Conservation (phyloP, 2,113 vertebrate species). For the Manacus vitellinus region DNA sequence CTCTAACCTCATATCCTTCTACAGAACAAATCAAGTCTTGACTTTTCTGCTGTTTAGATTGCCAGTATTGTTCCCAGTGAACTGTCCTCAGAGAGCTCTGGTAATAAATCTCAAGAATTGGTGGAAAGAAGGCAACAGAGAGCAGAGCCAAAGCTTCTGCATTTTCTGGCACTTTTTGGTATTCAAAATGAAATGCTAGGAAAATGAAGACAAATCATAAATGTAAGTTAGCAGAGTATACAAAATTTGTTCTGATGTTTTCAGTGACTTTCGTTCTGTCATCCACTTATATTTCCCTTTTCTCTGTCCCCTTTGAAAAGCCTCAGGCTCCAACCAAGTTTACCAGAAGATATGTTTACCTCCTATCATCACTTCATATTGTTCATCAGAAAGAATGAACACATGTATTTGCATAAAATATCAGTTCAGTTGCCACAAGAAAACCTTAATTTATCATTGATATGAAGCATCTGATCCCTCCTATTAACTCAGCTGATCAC, state of each 20-base stretch:
- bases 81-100: background rate
- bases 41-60: background rate
- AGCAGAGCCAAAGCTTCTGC: background rate
- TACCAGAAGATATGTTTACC: background rate
- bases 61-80: background rate
- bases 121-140: background rate
- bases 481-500: background rate
- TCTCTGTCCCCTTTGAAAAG: background rate
- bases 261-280: background rate
- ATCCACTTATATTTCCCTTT: background rate
- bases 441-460: background rate
- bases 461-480: background rate
- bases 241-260: background rate
- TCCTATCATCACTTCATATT: background rate
- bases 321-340: background rate
- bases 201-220: background rate
- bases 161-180: background rate
- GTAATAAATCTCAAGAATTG: background rate
- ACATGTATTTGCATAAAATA: background rate
- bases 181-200: background rate
- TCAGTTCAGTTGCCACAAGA: background rate
- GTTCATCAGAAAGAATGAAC: background rate
- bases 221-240: background rate
- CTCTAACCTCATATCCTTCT: background rate
- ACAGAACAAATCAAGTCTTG: background rate